A percentile compares a stretch with the other conserved stretches of the same genome.
phyloP scores from a whole-genome alignment of 2,888 invertebrate species.

The Acleris holmiana region DNA sequence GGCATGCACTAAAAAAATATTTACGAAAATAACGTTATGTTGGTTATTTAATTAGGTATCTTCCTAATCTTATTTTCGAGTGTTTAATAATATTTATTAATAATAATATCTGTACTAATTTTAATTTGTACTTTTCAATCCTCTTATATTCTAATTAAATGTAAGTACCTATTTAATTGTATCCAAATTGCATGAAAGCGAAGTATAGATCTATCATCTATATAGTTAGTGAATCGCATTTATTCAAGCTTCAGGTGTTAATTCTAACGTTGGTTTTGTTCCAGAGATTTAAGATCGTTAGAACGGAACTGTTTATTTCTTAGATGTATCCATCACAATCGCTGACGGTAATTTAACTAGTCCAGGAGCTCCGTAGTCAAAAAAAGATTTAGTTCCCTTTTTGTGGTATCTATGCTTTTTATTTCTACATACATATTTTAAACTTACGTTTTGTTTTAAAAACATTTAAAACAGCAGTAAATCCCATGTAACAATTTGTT shows the following conservation, averaged over 20 bases:
- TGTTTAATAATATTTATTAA: constrained; percentile 15
- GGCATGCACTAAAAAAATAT: constrained; percentile 58
- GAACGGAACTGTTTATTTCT: no score
- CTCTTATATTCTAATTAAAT: constrained; percentile 23
- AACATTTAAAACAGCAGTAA: no score
- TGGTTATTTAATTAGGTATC: constrained; percentile 38
- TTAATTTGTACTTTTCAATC: constrained; percentile 9
- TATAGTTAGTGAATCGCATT: constrained; percentile 43
- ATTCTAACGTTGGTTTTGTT: constrained; percentile 13
- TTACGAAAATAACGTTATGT: constrained; percentile 47
- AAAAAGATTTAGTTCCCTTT: no score
- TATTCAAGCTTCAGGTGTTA: constrained; percentile 42
- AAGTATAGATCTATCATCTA: constrained; percentile 7
- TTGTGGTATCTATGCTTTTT: no score
- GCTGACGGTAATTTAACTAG: no score
- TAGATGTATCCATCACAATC: no score
- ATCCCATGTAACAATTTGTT: no score
- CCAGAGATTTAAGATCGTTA: no score
- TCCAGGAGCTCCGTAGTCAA: no score
- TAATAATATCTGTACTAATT: constrained; percentile 2
- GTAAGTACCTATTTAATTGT: constrained; percentile 33
- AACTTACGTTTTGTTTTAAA: no score
- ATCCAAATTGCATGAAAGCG: constrained; percentile 24
- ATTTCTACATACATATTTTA: no score
- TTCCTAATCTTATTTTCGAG: constrained; percentile 42